A percentile compares a stretch with the other conserved stretches of the same genome.
Conservation (phyloP, 2,113 vertebrate species). For the Malaclemys terrapin region DNA sequence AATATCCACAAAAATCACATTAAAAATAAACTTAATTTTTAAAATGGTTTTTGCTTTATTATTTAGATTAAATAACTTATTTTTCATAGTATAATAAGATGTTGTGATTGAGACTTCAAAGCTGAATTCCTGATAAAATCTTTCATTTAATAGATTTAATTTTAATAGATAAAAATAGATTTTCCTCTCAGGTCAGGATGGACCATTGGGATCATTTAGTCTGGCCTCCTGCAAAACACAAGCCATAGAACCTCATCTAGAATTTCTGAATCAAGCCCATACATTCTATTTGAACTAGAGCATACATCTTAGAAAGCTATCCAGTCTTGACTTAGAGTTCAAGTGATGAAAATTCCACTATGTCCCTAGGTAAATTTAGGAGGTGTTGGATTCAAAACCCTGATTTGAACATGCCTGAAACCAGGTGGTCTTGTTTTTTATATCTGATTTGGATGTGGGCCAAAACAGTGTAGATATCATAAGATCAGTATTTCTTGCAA, state of each 20-base stretch:
- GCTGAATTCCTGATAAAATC: neutral
- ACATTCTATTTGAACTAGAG: neutral
- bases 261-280: neutral
- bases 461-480: neutral
- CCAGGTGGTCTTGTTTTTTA: neutral
- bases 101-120: neutral
- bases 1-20: neutral
- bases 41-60: neutral
- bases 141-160: neutral
- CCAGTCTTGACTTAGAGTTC: neutral
- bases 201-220: neutral
- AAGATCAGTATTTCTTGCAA: neutral
- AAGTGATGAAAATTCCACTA: neutral
- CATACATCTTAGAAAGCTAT: neutral
- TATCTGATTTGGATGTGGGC: neutral
- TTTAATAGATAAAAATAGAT: neutral
- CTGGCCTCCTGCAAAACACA: neutral
- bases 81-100: neutral
- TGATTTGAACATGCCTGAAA: neutral
- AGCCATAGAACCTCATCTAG: neutral
- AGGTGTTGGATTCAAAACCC: neutral
- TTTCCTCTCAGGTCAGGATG: neutral
- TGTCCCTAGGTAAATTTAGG: neutral
- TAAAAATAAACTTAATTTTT: neutral
- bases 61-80: neutral